A percentile compares a stretch with the other conserved stretches of the same genome.
These are phyloP conservation scores for Ceraclea dissimilis DNA, from an alignment of 2,888 invertebrate genomes.

Conservation along the genomic window DNA sequence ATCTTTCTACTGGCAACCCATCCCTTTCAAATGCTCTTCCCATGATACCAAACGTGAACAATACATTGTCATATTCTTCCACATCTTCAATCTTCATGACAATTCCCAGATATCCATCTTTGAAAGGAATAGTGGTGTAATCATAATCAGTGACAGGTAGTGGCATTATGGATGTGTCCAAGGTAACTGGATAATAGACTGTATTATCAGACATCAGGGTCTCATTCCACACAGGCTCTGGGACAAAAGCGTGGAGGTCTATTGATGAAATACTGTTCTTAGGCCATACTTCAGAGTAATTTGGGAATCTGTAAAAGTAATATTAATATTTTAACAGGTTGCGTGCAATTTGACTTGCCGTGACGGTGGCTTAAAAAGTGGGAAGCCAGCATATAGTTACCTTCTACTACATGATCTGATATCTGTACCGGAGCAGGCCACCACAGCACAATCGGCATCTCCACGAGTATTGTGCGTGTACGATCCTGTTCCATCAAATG, in stretches of 20 bases:
- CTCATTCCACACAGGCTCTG: slow-evolving; percentile 31
- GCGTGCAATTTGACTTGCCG: no score
- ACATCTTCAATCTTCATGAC: slow-evolving; percentile 27
- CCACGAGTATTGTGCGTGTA: slow-evolving; percentile 45
- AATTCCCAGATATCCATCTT: slow-evolving; percentile 23
- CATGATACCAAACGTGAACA: slow-evolving; percentile 48
- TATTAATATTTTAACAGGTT: no score
- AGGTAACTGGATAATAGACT: slow-evolving; percentile 43
- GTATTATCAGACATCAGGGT: slow-evolving; percentile 33
- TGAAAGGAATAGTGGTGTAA: slow-evolving; percentile 28
- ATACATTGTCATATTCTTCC: slow-evolving; percentile 29
- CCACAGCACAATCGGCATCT: slow-evolving; percentile 42
- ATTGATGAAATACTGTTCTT: slow-evolving; percentile 43
- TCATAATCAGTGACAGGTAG: slow-evolving; percentile 35
- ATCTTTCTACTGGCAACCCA: slow-evolving; percentile 22
- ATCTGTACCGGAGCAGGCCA: slow-evolving; percentile 43
- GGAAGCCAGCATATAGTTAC: no score
- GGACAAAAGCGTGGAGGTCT: slow-evolving; percentile 39
- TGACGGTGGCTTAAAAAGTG: no score
- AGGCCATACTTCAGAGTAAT: slow-evolving; percentile 35
- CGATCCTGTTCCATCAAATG: slow-evolving; percentile 46
- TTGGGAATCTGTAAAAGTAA: slow-evolving; percentile 37
- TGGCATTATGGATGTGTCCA: slow-evolving; percentile 44
- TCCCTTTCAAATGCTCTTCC: slow-evolving; percentile 46
- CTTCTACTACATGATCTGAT: slow-evolving; percentile 41